phyloP scores from a whole-genome alignment of 2,888 invertebrate species.

The Thalpophila matura region DNA sequence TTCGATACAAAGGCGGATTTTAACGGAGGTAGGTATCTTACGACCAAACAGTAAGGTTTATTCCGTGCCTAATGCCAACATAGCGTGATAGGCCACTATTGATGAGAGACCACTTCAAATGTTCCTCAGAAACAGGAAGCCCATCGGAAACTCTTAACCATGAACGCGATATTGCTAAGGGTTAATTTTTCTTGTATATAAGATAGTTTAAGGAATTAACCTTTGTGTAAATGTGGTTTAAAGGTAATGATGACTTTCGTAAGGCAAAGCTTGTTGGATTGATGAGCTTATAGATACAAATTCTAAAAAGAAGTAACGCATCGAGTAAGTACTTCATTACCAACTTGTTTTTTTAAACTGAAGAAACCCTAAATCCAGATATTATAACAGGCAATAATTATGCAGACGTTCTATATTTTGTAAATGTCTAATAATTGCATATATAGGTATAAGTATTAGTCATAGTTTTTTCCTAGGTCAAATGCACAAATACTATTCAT shows the following conservation, averaged over 20 bases:
- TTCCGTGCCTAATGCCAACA: conserved; percentile 23
- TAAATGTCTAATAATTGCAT: no score
- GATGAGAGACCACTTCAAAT: conserved; percentile 49
- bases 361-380: no score
- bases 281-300: conserved; percentile 3
- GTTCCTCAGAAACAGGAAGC: conserved; percentile 45
- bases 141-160: conserved; percentile 22
- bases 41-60: conserved; percentile 10
- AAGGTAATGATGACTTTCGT: conserved; percentile 1
- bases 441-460: no score
- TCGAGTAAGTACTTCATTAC: no score
- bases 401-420: no score
- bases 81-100: conserved; percentile 56
- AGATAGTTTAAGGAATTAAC: background rate
- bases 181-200: conserved; percentile 4
- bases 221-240: conserved; percentile 9
- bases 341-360: no score
- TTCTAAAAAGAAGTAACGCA: no score
- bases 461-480: no score
- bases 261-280: background rate
- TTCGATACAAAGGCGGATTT: background rate
- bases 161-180: conserved; percentile 28
- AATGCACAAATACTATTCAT: no score
- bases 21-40: conserved; percentile 21
- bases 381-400: no score